Conservation (phyloP, 2,113 vertebrate genomes). For the Conger conger region DNA sequence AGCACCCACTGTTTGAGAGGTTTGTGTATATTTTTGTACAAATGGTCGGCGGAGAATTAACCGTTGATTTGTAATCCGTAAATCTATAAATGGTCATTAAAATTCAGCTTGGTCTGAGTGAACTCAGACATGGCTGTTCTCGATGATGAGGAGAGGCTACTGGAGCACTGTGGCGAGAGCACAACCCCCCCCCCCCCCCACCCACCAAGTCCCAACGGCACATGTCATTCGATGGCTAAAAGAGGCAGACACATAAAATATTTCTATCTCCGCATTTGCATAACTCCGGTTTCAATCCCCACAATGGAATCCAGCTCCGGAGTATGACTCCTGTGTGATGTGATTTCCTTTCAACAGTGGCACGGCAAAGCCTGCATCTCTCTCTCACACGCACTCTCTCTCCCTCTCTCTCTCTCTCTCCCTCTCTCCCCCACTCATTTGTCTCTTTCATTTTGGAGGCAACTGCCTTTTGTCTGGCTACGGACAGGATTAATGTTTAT, state of each 20-base stretch:
- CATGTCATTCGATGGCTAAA: not conserved
- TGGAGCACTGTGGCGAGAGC: not conserved
- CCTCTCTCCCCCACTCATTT: not conserved
- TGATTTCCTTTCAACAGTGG: not conserved
- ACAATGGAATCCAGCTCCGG: not conserved
- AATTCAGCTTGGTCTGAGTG: not conserved
- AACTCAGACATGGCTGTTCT: not conserved
- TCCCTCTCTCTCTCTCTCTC: not conserved
- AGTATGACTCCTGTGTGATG: not conserved
- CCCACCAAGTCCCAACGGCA: not conserved
- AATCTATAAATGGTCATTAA: not conserved
- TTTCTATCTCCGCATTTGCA: not conserved
- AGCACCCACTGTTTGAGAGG: not conserved
- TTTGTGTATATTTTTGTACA: not conserved
- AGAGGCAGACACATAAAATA: not conserved
- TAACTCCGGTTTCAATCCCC: not conserved
- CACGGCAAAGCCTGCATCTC: not conserved
- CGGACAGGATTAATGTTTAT: not conserved
- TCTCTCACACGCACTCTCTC: not conserved
- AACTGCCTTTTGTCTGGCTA: not conserved
- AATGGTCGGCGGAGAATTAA: not conserved
- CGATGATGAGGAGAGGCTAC: not conserved
- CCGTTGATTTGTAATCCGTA: not conserved
- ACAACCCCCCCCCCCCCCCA: not conserved
- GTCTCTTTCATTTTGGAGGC: conserved; percentile 28